Conservation (phyloP, 2,888 invertebrate genomes). For the Chrysomela aeneicollis region DNA sequence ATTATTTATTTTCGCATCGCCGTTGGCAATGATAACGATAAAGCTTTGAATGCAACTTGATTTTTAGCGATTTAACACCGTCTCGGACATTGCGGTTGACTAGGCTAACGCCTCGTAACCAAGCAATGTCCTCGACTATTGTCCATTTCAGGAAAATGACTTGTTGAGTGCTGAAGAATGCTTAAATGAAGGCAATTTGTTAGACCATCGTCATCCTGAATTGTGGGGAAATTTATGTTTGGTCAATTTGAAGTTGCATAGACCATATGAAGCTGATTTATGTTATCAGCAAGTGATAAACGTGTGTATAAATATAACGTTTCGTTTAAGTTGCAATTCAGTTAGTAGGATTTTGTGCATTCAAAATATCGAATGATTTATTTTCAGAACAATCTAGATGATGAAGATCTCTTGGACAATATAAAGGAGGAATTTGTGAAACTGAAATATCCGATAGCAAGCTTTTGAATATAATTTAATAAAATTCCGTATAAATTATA, state of each 20-base stretch:
- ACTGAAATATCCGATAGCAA: background rate
- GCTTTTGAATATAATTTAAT: background rate
- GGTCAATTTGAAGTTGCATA: constrained; percentile 55
- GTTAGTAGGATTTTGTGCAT: too few relatives aligned
- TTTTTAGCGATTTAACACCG: too few relatives aligned
- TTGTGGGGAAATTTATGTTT: constrained; percentile 58
- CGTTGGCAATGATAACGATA: constrained; percentile 1
- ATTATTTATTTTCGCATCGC: constrained; percentile 1
- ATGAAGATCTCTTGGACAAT: background rate
- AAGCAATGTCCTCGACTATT: too few relatives aligned
- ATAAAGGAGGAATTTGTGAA: background rate
- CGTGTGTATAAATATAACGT: constrained; percentile 30
- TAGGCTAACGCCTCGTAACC: too few relatives aligned
- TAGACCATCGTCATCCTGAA: constrained; percentile 56
- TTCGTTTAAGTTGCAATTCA: too few relatives aligned
- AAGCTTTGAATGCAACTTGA: too few relatives aligned
- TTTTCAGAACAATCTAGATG: constrained; percentile 1
- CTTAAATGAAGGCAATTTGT: constrained; percentile 56
- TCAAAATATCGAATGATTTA: too few relatives aligned
- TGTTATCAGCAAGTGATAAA: constrained; percentile 56
- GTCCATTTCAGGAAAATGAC: constrained; percentile 52
- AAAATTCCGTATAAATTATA: background rate
- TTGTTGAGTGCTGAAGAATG: constrained; percentile 58
- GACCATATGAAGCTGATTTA: constrained; percentile 53
- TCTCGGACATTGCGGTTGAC: too few relatives aligned